phyloP scores from a whole-genome alignment of 2,888 invertebrate genomes.

The Strigamia crassipes region DNA sequence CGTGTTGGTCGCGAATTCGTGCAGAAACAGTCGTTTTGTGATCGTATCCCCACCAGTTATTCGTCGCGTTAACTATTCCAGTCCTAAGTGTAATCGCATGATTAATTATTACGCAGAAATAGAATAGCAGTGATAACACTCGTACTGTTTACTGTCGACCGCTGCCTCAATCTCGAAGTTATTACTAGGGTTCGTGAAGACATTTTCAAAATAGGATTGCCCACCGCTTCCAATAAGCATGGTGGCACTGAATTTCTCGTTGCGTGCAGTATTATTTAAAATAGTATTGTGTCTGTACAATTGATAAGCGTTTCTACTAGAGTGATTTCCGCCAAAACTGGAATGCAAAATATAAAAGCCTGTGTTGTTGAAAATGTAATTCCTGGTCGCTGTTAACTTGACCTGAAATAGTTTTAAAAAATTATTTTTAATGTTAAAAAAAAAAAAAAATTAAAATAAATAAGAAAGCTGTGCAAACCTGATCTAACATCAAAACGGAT shows the following conservation, averaged over 20 bases:
- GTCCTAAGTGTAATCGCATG: neutral
- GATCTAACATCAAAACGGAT: neutral
- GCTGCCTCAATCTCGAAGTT: conserved; percentile 80
- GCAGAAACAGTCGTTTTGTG: conserved; percentile 85
- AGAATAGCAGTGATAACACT: neutral
- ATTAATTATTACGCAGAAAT: neutral
- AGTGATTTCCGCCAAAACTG: conserved; percentile 82
- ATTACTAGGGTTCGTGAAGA: conserved; percentile 93
- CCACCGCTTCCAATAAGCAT: conserved; percentile 95
- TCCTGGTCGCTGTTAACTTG: conserved; percentile 88
- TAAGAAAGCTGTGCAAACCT: neutral
- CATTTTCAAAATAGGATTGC: conserved; percentile 91
- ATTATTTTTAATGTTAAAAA: neutral
- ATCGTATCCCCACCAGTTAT: conserved; percentile 96
- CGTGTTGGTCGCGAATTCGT: conserved; percentile 81
- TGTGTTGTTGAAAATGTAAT: conserved; percentile 86
- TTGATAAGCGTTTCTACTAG: conserved; percentile 86
- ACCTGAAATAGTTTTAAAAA: conserved; percentile 62
- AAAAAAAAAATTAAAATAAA: neutral
- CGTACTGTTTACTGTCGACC: neutral
- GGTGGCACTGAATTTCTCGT: conserved; percentile 69
- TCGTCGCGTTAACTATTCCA: conserved; percentile 75
- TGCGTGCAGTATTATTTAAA: conserved; percentile 65
- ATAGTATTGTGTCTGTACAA: conserved; percentile 91
- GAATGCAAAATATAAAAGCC: conserved; percentile 88